Conservation (phyloP, 1,140 invertebrate species). For the Aricia agestis region DNA sequence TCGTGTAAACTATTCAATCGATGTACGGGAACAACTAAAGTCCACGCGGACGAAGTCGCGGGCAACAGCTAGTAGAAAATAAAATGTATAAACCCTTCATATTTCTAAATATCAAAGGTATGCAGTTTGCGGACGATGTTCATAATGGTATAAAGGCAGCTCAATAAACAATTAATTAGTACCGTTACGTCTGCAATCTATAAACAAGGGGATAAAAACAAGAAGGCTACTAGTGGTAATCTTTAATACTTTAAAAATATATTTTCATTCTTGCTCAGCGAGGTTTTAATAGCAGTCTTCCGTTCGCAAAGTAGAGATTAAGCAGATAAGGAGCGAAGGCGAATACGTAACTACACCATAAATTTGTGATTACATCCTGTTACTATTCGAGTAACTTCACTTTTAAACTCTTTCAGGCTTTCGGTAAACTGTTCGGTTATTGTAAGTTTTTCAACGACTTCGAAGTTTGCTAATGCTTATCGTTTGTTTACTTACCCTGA, state of each 20-base stretch:
- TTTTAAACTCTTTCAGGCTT: constrained; percentile 4
- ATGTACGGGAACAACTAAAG: too few species aligned
- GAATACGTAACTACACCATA: constrained; percentile 34
- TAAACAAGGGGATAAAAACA: neutral
- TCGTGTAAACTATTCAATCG: too few species aligned
- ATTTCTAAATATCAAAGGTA: too few species aligned
- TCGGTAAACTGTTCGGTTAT: neutral
- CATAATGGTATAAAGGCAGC: too few species aligned
- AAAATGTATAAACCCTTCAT: too few species aligned
- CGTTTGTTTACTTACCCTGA: neutral
- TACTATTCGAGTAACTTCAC: constrained; percentile 7
- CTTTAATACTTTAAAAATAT: constrained; percentile 27
- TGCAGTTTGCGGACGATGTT: too few species aligned
- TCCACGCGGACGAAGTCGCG: too few species aligned
- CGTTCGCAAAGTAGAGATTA: constrained; percentile 34
- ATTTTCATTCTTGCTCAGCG: constrained; percentile 31
- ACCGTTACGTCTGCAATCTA: neutral
- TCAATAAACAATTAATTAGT: neutral
- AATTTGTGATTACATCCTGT: constrained; percentile 35
- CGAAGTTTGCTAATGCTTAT: neutral
- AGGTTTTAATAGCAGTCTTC: constrained; percentile 33
- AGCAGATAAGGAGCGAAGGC: constrained; percentile 32
- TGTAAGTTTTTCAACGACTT: neutral
- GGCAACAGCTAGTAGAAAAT: too few species aligned
- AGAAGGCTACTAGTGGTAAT: constrained; percentile 19